These are phyloP conservation scores for Hydra vulgaris DNA, from an alignment of 30 jellyfish, hydroid and myxozoan genomes.

Conservation along the genomic window DNA sequence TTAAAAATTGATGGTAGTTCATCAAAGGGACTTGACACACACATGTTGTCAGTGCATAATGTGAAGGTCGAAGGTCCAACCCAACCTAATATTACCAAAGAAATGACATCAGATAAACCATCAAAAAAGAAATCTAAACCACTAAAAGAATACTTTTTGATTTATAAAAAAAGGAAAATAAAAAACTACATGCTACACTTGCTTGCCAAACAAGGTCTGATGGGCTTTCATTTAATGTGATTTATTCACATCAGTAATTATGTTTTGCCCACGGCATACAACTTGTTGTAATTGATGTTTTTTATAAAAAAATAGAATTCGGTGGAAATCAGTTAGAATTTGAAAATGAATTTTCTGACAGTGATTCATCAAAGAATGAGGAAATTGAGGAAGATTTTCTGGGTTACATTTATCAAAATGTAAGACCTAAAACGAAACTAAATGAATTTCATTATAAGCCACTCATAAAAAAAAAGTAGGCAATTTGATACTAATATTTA, in stretches of 20 bases:
- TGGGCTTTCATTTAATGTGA: background rate
- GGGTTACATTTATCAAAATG: background rate
- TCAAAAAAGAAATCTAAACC: too few relatives aligned
- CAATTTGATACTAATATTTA: background rate
- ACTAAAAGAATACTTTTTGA: too few relatives aligned
- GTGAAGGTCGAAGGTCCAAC: too few relatives aligned
- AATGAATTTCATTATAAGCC: background rate
- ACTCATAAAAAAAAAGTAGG: background rate
- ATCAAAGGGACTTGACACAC: background rate
- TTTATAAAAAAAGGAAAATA: background rate
- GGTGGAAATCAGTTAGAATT: background rate
- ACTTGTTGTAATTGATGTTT: background rate
- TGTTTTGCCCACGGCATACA: background rate
- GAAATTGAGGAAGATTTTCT: background rate
- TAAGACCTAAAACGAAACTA: background rate
- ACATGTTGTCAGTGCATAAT: too few relatives aligned
- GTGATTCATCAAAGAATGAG: background rate
- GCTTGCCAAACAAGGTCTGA: background rate
- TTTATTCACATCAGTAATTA: too few relatives aligned
- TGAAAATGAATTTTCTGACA: background rate
- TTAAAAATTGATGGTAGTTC: background rate
- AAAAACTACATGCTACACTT: too few relatives aligned
- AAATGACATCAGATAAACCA: too few relatives aligned
- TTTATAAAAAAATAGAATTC: too few relatives aligned
- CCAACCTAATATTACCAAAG: too few relatives aligned